Evolutionary conservation across 2,113 vertebrate species (phyloP).

Genomic region (Zosterops hypoxanthus): DNA sequence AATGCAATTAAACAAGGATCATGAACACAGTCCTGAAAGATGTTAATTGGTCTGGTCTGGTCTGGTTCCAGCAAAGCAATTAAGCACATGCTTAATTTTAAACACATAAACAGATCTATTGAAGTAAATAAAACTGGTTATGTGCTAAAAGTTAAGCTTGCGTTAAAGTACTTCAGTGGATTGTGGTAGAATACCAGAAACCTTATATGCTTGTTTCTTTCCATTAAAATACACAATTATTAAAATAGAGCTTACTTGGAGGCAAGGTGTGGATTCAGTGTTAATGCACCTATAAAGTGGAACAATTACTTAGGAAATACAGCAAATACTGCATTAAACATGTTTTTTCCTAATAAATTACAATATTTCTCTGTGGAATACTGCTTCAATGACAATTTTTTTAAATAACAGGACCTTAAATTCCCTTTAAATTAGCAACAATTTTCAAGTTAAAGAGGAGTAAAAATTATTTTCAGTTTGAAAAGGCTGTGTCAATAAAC

Average conservation of each 20-base stretch:
- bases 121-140: constrained; percentile 24
- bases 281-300: neutral
- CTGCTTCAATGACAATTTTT: neutral
- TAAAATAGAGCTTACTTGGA: neutral
- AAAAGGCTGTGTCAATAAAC: neutral
- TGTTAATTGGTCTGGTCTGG: constrained; percentile 31
- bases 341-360: neutral
- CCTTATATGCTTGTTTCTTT: neutral
- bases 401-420: neutral
- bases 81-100: constrained; percentile 57
- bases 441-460: neutral
- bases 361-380: neutral
- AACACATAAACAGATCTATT: constrained; percentile 22
- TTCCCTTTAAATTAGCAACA: neutral
- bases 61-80: constrained; percentile 53
- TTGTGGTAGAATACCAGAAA: neutral
- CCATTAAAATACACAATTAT: neutral
- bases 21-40: constrained; percentile 34
- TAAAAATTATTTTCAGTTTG: neutral
- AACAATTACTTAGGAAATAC: neutral
- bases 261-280: neutral
- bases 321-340: neutral
- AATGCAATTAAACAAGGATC: constrained; percentile 52
- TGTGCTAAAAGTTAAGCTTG: constrained; percentile 20
- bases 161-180: neutral